phyloP scores from a whole-genome alignment of 2,888 invertebrate genomes.

The Chorisops tibialis region DNA sequence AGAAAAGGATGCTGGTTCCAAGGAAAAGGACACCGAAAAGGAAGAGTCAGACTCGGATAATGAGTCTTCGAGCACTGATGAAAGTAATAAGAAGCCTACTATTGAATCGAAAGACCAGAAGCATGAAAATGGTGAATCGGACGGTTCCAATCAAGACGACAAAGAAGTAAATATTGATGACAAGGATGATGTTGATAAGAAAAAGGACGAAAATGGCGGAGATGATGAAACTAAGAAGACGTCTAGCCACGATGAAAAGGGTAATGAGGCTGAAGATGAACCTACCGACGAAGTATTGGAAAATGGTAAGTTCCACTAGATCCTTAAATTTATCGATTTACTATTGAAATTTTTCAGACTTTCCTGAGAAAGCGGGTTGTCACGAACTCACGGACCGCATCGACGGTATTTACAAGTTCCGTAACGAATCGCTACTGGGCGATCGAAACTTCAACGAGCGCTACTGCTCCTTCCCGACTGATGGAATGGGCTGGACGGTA shows the following conservation, averaged over 20 bases:
- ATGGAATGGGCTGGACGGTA: slow-evolving; percentile 58
- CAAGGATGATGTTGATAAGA: neutral
- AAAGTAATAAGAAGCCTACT: too few relatives aligned
- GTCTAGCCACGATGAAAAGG: slow-evolving; percentile 1
- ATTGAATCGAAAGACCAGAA: too few relatives aligned
- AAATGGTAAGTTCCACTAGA: neutral
- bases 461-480: slow-evolving; percentile 54
- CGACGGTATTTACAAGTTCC: slow-evolving; percentile 52
- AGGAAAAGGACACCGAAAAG: neutral
- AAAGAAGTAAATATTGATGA: neutral
- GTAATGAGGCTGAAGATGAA: neutral
- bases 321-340: neutral
- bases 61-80: too few relatives aligned
- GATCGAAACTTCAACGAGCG: slow-evolving; percentile 52
- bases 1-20: slow-evolving; percentile 17
- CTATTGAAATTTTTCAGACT: slow-evolving; percentile 29
- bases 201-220: neutral
- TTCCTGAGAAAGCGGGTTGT: slow-evolving; percentile 47
- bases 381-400: slow-evolving; percentile 47
- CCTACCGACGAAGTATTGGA: neutral
- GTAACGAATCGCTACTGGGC: slow-evolving; percentile 43
- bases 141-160: neutral
- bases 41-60: too few relatives aligned
- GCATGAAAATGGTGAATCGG: neutral
- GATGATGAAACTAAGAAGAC: slow-evolving; percentile 24